Evolutionary conservation across 2,113 vertebrate species (phyloP).

Genomic region (Mus spicilegus): DNA sequence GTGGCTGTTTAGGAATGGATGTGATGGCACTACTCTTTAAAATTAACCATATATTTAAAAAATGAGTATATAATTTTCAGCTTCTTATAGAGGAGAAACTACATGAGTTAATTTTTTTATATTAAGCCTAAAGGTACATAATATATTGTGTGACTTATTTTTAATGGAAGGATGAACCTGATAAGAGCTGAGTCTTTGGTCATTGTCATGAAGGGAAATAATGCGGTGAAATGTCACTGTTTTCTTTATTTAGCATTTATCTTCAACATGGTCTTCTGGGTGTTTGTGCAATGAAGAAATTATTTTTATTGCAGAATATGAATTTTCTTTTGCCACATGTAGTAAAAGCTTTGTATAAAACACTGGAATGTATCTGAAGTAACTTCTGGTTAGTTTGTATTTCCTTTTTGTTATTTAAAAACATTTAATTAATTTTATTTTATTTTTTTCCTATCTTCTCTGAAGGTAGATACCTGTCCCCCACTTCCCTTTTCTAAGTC

Average conservation of each 20-base stretch:
- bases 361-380: neutral
- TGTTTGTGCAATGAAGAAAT: neutral
- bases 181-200: neutral
- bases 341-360: neutral
- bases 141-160: neutral
- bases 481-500: neutral
- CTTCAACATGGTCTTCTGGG: neutral
- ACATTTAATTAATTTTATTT: neutral
- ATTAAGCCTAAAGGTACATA: neutral
- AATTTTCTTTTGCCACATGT: neutral
- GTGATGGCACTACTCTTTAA: neutral
- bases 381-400: neutral
- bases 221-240: neutral
- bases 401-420: neutral
- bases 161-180: neutral
- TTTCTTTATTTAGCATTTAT: neutral
- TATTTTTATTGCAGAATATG: neutral
- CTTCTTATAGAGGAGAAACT: neutral
- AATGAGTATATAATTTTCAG: neutral
- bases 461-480: neutral
- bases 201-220: neutral
- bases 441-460: neutral
- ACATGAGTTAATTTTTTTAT: neutral
- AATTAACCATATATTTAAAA: neutral
- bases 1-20: neutral